Evolutionary conservation across 92 coral and sea anemone species (phyloP).

Genomic region (Bergia sp.): DNA sequence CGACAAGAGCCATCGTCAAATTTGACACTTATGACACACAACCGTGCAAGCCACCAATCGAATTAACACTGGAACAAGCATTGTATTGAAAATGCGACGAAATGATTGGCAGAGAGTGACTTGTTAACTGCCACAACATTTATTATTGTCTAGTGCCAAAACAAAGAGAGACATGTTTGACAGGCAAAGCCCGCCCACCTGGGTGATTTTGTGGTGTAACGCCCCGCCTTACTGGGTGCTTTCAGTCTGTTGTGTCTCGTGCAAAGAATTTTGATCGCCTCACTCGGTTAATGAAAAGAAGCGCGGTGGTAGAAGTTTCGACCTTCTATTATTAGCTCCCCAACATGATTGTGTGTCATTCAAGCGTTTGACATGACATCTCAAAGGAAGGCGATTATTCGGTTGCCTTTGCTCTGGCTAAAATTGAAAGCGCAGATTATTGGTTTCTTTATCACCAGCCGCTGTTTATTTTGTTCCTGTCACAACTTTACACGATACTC

Average conservation of each 20-base stretch:
- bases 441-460: constrained; percentile 51
- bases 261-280: constrained; percentile 76
- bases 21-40: constrained; percentile 98
- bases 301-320: constrained; percentile 81
- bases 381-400: constrained; percentile 87
- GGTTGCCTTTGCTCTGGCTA: constrained; percentile 75
- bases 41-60: constrained; percentile 94
- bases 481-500: constrained; percentile 35
- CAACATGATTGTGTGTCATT: constrained; percentile 78
- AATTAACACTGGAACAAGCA: constrained; percentile 98
- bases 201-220: constrained; percentile 90
- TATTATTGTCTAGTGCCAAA: constrained; percentile 99
- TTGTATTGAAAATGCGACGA: constrained; percentile 93
- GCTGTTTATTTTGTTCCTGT: constrained; percentile 71
- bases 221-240: constrained; percentile 99
- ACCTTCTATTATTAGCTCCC: constrained; percentile 79
- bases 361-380: constrained; percentile 85
- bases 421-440: constrained; percentile 63
- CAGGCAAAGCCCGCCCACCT: constrained; percentile 96
- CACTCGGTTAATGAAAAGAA: constrained; percentile 80
- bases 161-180: constrained; percentile 97
- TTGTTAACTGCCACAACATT: constrained; percentile 99
- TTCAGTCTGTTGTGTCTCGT: constrained; percentile 91
- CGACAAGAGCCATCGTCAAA: constrained; percentile 95
- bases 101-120: constrained; percentile 94